Conservation (phyloP, 1,140 invertebrate genomes). For the Melanaphis sacchari region DNA sequence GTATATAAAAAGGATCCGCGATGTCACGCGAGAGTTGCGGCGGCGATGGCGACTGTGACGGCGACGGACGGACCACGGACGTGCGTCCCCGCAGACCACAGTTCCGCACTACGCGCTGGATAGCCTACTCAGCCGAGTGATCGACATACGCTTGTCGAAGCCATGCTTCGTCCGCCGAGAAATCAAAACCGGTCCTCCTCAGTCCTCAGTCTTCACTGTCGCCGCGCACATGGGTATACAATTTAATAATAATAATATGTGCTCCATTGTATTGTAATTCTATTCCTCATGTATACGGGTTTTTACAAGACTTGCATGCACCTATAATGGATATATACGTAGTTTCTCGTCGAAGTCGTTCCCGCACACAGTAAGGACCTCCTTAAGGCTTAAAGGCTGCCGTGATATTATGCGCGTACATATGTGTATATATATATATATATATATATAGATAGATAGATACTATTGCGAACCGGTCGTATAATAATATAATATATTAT, state of each 20-base stretch:
- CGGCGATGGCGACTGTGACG: neutral
- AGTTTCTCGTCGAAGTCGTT: neutral
- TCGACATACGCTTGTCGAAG: conserved; percentile 44
- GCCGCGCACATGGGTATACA: neutral
- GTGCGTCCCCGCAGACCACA: neutral
- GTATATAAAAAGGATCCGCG: conserved; percentile 21
- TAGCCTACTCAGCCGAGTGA: conserved; percentile 17
- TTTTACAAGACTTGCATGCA: neutral
- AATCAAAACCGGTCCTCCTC: conserved; percentile 26
- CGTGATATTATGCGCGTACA: neutral
- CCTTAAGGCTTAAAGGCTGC: conserved; percentile 2
- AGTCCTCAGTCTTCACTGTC: too few relatives aligned
- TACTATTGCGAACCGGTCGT: neutral
- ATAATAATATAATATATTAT: neutral
- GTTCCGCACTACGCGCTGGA: neutral
- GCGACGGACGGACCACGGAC: neutral
- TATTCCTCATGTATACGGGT: conserved; percentile 3
- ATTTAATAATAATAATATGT: neutral
- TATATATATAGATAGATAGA: neutral
- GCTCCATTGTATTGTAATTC: conserved; percentile 55
- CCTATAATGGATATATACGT: conserved; percentile 2
- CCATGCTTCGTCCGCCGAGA: neutral
- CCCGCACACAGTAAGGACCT: conserved; percentile 11
- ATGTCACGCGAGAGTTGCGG: conserved; percentile 4
- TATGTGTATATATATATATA: neutral